Conservation (phyloP, 1,140 invertebrate genomes). For the Alviniconcha marisindica region DNA sequence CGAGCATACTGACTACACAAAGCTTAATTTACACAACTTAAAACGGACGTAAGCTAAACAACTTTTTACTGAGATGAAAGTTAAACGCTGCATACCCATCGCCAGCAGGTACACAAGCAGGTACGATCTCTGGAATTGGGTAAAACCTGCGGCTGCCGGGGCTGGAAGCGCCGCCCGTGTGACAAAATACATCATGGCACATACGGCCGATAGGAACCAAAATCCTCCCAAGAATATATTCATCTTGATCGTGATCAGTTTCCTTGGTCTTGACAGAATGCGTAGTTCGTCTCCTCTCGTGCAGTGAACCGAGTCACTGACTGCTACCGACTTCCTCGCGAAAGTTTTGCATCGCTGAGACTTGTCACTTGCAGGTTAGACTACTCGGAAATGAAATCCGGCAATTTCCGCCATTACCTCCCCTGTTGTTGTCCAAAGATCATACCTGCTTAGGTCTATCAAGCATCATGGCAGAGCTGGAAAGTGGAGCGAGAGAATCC, state of each 20-base stretch:
- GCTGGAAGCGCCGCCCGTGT: conserved; percentile 64
- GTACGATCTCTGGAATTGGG: conserved; percentile 80
- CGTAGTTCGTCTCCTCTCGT: too few species aligned
- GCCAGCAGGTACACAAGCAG: conserved; percentile 82
- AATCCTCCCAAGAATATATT: conserved; percentile 67
- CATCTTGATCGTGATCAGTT: background rate
- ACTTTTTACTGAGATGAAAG: too few species aligned
- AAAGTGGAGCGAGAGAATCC: background rate
- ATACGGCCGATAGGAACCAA: conserved; percentile 65
- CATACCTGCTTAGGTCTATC: too few species aligned
- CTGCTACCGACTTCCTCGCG: too few species aligned
- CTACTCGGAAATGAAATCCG: background rate
- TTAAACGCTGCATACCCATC: too few species aligned
- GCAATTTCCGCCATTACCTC: background rate
- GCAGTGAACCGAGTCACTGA: background rate
- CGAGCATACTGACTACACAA: background rate
- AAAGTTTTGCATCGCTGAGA: background rate
- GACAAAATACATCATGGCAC: conserved; percentile 70
- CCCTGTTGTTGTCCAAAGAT: background rate
- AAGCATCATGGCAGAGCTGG: background rate
- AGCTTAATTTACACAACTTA: too few species aligned
- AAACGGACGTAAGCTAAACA: too few species aligned
- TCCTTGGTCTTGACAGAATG: background rate
- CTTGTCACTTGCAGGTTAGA: background rate
- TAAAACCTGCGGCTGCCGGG: conserved; percentile 74